These are phyloP conservation scores for Platynereis dumerilii DNA, from an alignment of 2,888 invertebrate species.

Conservation along the genomic window DNA sequence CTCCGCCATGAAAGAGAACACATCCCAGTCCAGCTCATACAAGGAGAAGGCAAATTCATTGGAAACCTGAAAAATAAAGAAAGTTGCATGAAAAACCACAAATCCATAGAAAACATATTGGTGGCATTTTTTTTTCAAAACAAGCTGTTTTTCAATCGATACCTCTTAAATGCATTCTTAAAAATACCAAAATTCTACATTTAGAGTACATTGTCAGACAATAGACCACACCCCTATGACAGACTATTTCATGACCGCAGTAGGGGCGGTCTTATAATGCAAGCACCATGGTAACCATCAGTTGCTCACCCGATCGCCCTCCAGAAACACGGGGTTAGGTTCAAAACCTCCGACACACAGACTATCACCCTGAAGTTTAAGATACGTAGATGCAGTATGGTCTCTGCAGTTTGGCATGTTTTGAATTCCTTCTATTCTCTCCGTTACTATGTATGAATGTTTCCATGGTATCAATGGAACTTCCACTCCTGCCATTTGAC, in stretches of 20 bases:
- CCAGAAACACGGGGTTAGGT: conserved; percentile 75
- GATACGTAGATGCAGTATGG: conserved; percentile 83
- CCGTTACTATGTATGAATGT: conserved; percentile 86
- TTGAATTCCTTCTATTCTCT: conserved; percentile 78
- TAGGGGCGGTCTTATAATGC: too few species aligned
- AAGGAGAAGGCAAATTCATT: conserved; percentile 82
- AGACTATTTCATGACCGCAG: too few species aligned
- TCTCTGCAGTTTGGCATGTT: conserved; percentile 83
- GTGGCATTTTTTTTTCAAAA: too few species aligned
- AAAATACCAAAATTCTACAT: too few species aligned
- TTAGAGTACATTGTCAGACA: too few species aligned
- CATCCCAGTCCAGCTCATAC: conserved; percentile 86
- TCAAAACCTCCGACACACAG: conserved; percentile 89
- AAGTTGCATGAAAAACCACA: too few species aligned
- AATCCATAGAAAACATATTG: too few species aligned
- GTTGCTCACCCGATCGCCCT: conserved; percentile 24
- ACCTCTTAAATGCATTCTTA: too few species aligned
- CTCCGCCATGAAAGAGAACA: conserved; percentile 78
- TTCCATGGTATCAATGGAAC: conserved; percentile 84
- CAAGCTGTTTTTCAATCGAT: too few species aligned
- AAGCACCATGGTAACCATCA: too few species aligned
- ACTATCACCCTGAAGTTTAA: conserved; percentile 73
- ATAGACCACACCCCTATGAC: too few species aligned
- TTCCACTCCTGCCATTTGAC: conserved; percentile 72
- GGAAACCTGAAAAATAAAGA: conserved; percentile 68